phyloP scores from a whole-genome alignment of 2,888 invertebrate species.

The Tuberolachnus salignus region DNA sequence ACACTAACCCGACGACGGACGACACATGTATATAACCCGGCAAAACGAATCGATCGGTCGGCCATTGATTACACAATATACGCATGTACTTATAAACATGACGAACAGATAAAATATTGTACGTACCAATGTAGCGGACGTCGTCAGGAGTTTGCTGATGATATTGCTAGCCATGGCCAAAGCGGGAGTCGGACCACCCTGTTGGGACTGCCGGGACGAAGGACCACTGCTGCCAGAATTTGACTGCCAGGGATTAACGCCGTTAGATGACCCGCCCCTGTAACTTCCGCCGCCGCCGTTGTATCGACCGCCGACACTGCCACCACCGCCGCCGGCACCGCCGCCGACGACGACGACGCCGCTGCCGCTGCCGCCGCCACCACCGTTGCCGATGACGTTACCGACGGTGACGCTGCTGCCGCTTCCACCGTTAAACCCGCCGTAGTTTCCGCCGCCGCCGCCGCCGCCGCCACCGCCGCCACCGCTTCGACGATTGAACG shows the following conservation, averaged over 20 bases:
- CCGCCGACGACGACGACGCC: neutral
- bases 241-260: slow-evolving; percentile 40
- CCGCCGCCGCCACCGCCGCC: slow-evolving; percentile 26
- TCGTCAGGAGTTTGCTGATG: slow-evolving; percentile 29
- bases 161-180: slow-evolving; percentile 38
- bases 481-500: slow-evolving; percentile 42
- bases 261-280: neutral
- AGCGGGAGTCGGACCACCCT: slow-evolving; percentile 16
- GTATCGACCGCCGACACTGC: slow-evolving; percentile 1
- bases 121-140: slow-evolving; percentile 24
- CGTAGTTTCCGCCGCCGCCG: neutral
- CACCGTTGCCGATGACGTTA: no score
- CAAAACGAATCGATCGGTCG: no score
- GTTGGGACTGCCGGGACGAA: slow-evolving; percentile 9
- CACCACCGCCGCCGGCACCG: slow-evolving; percentile 8
- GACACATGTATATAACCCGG: no score
- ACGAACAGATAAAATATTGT: neutral
- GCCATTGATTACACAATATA: no score
- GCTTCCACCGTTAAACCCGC: neutral
- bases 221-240: neutral
- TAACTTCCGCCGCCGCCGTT: slow-evolving; percentile 7
- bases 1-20: no score
- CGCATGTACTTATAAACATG: no score
- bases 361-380: no score
- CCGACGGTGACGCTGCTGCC: no score